These are phyloP conservation scores for Trichopria drosophilae DNA, from an alignment of 2,888 invertebrate genomes.

Conservation along the genomic window DNA sequence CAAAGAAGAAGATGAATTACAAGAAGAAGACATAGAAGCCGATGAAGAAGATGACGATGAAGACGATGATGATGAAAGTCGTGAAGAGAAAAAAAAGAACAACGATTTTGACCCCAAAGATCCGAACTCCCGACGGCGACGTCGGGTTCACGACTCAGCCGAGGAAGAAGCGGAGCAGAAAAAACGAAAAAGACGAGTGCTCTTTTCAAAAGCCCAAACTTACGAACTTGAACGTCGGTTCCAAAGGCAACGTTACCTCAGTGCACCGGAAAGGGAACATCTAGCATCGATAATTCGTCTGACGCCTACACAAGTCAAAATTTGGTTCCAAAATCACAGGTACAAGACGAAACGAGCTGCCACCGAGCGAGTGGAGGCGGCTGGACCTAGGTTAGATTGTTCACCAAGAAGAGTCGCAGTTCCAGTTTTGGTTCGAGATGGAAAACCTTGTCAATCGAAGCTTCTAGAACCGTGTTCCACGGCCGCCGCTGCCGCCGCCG, in stretches of 20 bases:
- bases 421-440: slow-evolving; percentile 91
- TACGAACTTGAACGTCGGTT: slow-evolving; percentile 94
- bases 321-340: slow-evolving; percentile 98
- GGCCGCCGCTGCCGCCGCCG: slow-evolving; percentile 25
- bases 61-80: slow-evolving; percentile 30
- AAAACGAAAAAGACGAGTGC: slow-evolving; percentile 91
- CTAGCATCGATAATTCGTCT: slow-evolving; percentile 91
- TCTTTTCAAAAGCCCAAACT: slow-evolving; percentile 97
- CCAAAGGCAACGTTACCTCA: slow-evolving; percentile 93
- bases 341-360: slow-evolving; percentile 99
- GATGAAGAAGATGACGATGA: slow-evolving; percentile 66
- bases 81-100: slow-evolving; percentile 49
- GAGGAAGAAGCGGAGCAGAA: slow-evolving; percentile 64
- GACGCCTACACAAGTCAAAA: slow-evolving; percentile 97
- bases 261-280: slow-evolving; percentile 97
- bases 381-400: slow-evolving; percentile 67
- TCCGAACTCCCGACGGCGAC: slow-evolving; percentile 38
- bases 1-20: slow-evolving; percentile 59
- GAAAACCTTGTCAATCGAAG: slow-evolving; percentile 78
- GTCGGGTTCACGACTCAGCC: slow-evolving; percentile 27
- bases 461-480: slow-evolving; percentile 46
- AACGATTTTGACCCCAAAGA: slow-evolving; percentile 21
- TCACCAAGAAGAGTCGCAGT: slow-evolving; percentile 92
- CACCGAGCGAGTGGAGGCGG: slow-evolving; percentile 79
- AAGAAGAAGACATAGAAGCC: slow-evolving; percentile 55